Evolutionary conservation across 2,888 invertebrate genomes (phyloP), one percentile per base, ranked within the genome.

Genomic region (Leptopilina drosophilae): DNA sequence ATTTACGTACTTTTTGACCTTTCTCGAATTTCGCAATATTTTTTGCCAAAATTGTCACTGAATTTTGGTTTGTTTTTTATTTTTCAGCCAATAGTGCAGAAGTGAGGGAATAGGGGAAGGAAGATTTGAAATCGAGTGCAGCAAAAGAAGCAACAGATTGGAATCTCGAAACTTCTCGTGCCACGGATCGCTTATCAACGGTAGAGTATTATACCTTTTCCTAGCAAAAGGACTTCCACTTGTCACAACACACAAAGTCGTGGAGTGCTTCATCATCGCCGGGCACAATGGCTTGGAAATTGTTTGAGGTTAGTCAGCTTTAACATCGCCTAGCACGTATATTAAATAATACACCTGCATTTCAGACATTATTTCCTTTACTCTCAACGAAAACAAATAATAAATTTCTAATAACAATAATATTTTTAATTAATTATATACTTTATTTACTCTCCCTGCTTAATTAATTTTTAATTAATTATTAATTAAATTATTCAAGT

Each of bases 281-380:
- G 77, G 82, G 84, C 87, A 87, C 87, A 85, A 87, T 87, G 87
- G 88, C 85, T 88, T 84, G 87, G 86, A 83, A 84, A 85, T 77
- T 66, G 53, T 81, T 46, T 84, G 83, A 87, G 88, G 88, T 87
- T 84, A 85, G 87, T 87, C 64, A 76, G 49, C 76, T 46, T 76
- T 26, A 14, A 64, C 42, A 46, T 49, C 42, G 62, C 40, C 26
- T 49, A 49, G 49, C 49, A 59, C 64, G 59, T 59, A 59, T 59
- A 40, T 64, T 62, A 15, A 20, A 76, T 40, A 76, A 40, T 64
- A 42, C 64, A 64, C 62, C 64, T 64, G 49, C 42, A 76, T 76
- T 76, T 40, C 40, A 76, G 64, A 40, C 40, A 76, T 14, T 33
- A 53, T 73, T 73, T 5, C 14, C 56, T 73, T 67, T 14, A 7